These are phyloP conservation scores for Megalopta genalis DNA, from an alignment of 1,140 invertebrate genomes.

Conservation along the genomic window DNA sequence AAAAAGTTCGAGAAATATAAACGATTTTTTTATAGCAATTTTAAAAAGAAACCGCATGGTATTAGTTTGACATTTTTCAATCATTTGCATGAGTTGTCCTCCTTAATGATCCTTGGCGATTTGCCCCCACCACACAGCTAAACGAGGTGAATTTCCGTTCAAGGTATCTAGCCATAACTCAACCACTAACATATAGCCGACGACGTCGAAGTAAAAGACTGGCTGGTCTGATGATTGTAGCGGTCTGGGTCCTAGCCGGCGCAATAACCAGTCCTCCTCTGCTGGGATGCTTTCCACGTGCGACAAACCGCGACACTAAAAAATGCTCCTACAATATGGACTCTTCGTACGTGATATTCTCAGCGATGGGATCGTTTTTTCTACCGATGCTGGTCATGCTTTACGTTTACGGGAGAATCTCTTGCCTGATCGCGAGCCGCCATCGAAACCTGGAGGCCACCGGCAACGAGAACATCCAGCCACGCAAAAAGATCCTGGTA, in stretches of 20 bases:
- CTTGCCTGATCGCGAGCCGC: slow-evolving; percentile 88
- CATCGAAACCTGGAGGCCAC: slow-evolving; percentile 77
- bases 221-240: slow-evolving; percentile 88
- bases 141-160: slow-evolving; percentile 22
- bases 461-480: slow-evolving; percentile 49
- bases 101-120: not conserved
- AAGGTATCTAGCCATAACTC: slow-evolving; percentile 92
- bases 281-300: slow-evolving; percentile 84
- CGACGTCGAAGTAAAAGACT: slow-evolving; percentile 88
- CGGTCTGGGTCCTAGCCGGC: slow-evolving; percentile 90
- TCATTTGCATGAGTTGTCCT: too few relatives aligned
- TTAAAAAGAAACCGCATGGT: too few relatives aligned
- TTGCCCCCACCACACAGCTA: not conserved
- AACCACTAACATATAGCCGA: slow-evolving; percentile 90
- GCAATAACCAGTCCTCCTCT: slow-evolving; percentile 92
- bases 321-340: slow-evolving; percentile 89
- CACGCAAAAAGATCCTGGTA: slow-evolving; percentile 52
- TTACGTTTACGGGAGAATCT: slow-evolving; percentile 94
- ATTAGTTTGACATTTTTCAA: too few relatives aligned
- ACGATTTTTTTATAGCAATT: too few relatives aligned
- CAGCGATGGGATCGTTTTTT: slow-evolving; percentile 95
- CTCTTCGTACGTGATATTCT: slow-evolving; percentile 93
- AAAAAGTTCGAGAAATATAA: too few relatives aligned
- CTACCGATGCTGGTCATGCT: slow-evolving; percentile 95
- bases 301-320: slow-evolving; percentile 60